Evolutionary conservation across 2,888 invertebrate genomes (phyloP), one percentile per base, ranked within the genome.

Genomic region (Chymomyza fuscimana): DNA sequence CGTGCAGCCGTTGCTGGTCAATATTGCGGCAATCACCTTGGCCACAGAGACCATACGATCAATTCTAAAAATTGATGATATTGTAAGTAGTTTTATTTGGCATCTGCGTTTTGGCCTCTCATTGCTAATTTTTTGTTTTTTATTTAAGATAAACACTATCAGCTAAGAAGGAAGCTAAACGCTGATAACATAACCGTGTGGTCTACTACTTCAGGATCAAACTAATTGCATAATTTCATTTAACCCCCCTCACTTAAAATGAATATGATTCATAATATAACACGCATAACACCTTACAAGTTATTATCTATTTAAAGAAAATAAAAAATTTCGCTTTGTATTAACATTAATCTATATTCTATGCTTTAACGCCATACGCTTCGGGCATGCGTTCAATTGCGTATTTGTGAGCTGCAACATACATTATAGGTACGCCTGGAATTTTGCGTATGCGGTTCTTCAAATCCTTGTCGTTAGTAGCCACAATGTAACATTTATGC

Each of bases 401-500:
- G 90, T 96, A 99, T 89, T 95, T 95, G 91, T 98, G 97, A 81
- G 97, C 95, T 0, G 97, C 94, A 59, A 99, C 96, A 93, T 96
- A 99, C 99, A 99, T 98, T 74, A 99, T 98, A 0, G 99, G 99
- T 4, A 99, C 99, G 61, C 99, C 99, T 0, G 99, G 98, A 82
- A 99, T 97, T 93, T 99, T 99, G 69, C 99, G 93, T 78, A 99
- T 97, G 88, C 99, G 94, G 87, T 97, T 93, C 91, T 98, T 98
- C 73, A 99, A 93, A 91, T 99, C 99, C 92, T 97, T 98, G 92
- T 99, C 99, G 93, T 99, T 99, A 15, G 99, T 99, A 1, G 98
- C 99, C 46, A 99, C 99, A 88, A 99, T 99, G 91, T 99, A 99
- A 93, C 99, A 99, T 91, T 99, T 99, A 92, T 99, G 99, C 94